Conservation (phyloP, 2,797 vertebrate species). For the Hypotaenidia philippensis region DNA sequence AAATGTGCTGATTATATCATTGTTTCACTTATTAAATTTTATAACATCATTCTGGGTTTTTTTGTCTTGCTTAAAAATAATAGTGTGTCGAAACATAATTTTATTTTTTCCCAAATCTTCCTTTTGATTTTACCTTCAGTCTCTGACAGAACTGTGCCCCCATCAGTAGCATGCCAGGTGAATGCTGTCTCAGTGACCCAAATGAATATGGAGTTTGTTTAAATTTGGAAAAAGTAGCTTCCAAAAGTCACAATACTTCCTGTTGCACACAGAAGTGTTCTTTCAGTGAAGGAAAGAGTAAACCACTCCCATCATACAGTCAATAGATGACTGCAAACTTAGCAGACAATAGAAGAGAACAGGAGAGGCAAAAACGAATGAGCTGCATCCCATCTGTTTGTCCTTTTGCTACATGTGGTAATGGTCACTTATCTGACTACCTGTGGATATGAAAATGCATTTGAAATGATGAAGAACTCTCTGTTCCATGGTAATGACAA, state of each 20-base stretch:
- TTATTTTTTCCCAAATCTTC: background rate
- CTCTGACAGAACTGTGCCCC: background rate
- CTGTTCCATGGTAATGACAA: constrained; percentile 87
- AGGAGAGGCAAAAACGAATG: constrained; percentile 58
- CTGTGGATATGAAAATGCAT: constrained; percentile 84
- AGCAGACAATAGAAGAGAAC: constrained; percentile 55
- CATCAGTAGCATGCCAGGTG: background rate
- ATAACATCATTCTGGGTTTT: background rate
- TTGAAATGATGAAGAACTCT: constrained; percentile 87
- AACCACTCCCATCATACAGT: background rate
- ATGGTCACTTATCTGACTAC: constrained; percentile 85
- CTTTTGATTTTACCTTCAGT: background rate
- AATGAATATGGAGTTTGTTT: background rate
- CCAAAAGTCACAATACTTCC: background rate
- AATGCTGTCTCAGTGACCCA: background rate
- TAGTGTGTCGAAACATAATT: background rate
- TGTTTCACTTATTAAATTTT: background rate
- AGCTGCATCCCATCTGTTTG: constrained; percentile 78
- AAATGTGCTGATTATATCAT: constrained; percentile 16
- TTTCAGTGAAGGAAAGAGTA: background rate
- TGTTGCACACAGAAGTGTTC: background rate
- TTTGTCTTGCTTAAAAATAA: background rate
- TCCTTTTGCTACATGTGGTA: constrained; percentile 81
- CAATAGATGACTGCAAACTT: constrained; percentile 62
- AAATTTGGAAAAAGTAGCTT: background rate